Evolutionary conservation across 2,888 invertebrate genomes (phyloP).

Genomic region (Hydrotaea cyrtoneurina): DNA sequence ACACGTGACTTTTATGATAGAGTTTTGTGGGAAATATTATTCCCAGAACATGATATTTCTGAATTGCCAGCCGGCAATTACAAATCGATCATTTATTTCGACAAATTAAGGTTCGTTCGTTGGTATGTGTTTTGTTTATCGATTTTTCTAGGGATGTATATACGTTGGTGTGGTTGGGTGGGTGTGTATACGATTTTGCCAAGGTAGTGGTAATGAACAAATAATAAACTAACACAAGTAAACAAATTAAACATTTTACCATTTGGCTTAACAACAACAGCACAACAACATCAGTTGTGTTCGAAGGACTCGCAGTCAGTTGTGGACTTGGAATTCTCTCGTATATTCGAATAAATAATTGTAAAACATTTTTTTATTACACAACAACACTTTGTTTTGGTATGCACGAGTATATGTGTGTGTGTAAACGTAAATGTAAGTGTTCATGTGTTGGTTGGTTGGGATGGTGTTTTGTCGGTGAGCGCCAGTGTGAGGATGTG

Average conservation of each 20-base stretch:
- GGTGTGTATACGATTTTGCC: not conserved
- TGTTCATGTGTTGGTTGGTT: not conserved
- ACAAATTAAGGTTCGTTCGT: not conserved
- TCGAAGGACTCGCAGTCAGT: too few relatives aligned
- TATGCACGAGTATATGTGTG: too few relatives aligned
- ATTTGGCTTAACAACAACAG: not conserved
- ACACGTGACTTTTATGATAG: too few relatives aligned
- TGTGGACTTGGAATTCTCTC: too few relatives aligned
- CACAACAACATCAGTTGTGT: not conserved
- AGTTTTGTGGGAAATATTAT: not conserved
- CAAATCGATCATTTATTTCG: conserved; percentile 1
- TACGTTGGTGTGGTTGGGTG: too few relatives aligned
- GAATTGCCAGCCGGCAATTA: not conserved
- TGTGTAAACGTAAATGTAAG: too few relatives aligned
- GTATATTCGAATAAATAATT: conserved; percentile 42
- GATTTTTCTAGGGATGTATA: not conserved
- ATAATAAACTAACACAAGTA: conserved; percentile 19
- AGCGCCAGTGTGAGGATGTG: conserved; percentile 8
- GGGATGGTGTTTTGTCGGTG: conserved; percentile 1
- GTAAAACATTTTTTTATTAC: conserved; percentile 32
- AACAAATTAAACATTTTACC: not conserved
- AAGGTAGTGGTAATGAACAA: conserved; percentile 25
- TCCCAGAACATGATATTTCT: not conserved
- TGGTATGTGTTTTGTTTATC: not conserved
- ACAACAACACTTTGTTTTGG: conserved; percentile 33